Percentiles rank a stretch among this genome's conserved stretches.
phyloP scores from a whole-genome alignment of 2,113 vertebrate species.

The Dicentrarchus labrax region DNA sequence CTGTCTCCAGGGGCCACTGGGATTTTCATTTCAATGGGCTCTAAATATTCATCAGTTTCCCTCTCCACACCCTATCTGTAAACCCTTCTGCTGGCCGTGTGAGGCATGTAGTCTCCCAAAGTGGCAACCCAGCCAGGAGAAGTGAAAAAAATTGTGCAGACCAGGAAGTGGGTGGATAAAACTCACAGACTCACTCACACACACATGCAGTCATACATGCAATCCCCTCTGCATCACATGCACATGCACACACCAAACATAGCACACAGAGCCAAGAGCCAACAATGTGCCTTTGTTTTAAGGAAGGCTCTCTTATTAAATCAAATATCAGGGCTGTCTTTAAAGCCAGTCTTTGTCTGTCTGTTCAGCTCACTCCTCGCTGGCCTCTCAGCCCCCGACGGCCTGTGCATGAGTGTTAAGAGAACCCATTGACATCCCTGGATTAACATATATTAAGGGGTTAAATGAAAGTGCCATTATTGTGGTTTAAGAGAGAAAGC shows the following conservation, averaged over 20 bases:
- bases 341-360: constrained; percentile 73
- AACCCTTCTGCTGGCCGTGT: constrained; percentile 72
- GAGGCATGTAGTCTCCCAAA: constrained; percentile 61
- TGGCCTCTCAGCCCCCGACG: constrained; percentile 67
- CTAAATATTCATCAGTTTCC: constrained; percentile 87
- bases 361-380: constrained; percentile 54
- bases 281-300: constrained; percentile 80
- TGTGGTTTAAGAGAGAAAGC: constrained; percentile 76
- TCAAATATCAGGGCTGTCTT: constrained; percentile 74
- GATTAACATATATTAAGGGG: constrained; percentile 84
- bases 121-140: constrained; percentile 66
- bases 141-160: constrained; percentile 53
- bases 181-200: constrained; percentile 42
- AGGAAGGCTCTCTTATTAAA: constrained; percentile 75
- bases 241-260: constrained; percentile 31
- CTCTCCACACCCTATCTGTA: constrained; percentile 76
- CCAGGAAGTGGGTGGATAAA: constrained; percentile 73
- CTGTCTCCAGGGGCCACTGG: constrained; percentile 79
- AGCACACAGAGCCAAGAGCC: constrained; percentile 58
- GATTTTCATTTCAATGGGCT: constrained; percentile 87
- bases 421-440: constrained; percentile 80
- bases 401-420: constrained; percentile 74
- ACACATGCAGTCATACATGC: constrained; percentile 37
- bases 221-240: constrained; percentile 14
- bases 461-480: constrained; percentile 82